Conservation (phyloP, 2,113 vertebrate genomes). For the Tor tambroides region DNA sequence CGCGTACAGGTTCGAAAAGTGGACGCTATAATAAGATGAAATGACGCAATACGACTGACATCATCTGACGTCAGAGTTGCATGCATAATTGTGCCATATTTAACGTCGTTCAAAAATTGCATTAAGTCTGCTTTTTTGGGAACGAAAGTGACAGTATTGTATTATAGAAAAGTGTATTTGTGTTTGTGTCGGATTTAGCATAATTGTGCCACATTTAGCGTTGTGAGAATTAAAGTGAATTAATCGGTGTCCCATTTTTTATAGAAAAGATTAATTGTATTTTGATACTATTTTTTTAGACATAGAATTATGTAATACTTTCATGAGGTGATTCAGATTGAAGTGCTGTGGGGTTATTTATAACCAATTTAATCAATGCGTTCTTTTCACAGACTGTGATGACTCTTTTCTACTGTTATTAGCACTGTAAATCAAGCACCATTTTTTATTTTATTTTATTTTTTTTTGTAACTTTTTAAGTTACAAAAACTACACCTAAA, state of each 20-base stretch:
- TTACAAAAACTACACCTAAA: too few species aligned
- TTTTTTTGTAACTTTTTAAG: too few species aligned
- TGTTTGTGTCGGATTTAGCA: not conserved
- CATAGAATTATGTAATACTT: not conserved
- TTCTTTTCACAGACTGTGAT: not conserved
- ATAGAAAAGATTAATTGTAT: not conserved
- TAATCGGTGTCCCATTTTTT: not conserved
- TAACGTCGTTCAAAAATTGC: not conserved
- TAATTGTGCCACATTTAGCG: too few species aligned
- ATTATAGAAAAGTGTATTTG: not conserved
- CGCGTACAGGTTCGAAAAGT: slow-evolving; percentile 5
- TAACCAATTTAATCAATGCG: not conserved
- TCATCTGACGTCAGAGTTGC: not conserved
- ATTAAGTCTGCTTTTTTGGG: not conserved
- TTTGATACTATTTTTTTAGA: slow-evolving; percentile 11
- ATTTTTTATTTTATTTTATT: too few species aligned
- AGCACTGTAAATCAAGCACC: too few species aligned
- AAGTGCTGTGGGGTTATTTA: slow-evolving; percentile 17
- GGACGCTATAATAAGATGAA: not conserved
- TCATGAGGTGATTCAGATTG: not conserved
- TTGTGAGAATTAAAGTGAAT: not conserved
- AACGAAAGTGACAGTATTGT: slow-evolving; percentile 8
- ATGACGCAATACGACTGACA: slow-evolving; percentile 39
- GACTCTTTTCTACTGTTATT: not conserved
- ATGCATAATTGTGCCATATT: not conserved